A percentile compares a stretch with the other conserved stretches of the same genome.
These are phyloP conservation scores for Cryptophagus acutangulus DNA, from an alignment of 2,888 invertebrate species.

Conservation along the genomic window DNA sequence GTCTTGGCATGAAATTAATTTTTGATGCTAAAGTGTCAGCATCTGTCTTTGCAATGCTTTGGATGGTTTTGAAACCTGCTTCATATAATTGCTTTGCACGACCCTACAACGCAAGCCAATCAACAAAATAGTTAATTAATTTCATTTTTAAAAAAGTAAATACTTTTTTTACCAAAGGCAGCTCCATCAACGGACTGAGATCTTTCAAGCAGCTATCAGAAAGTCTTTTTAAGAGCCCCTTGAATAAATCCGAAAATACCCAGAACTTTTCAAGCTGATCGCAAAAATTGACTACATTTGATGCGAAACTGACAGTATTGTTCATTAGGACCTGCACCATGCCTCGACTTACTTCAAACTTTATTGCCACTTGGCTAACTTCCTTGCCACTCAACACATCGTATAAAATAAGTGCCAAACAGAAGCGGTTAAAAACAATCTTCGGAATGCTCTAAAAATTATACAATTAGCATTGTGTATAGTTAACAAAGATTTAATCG, in stretches of 20 bases:
- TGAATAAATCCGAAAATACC: conserved; percentile 73
- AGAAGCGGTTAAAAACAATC: conserved; percentile 70
- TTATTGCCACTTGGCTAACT: conserved; percentile 63
- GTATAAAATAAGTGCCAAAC: conserved; percentile 77
- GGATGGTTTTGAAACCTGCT: conserved; percentile 75
- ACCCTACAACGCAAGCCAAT: conserved; percentile 54
- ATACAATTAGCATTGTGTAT: too few species aligned
- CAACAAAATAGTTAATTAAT: too few species aligned
- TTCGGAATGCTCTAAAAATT: conserved; percentile 55
- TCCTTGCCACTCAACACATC: conserved; percentile 69
- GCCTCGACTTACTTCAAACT: conserved; percentile 68
- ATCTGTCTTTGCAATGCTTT: conserved; percentile 69
- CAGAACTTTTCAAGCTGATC: conserved; percentile 76
- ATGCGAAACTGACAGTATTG: conserved; percentile 66
- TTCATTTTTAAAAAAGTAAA: too few species aligned
- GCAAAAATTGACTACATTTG: conserved; percentile 74
- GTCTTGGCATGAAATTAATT: conserved; percentile 68
- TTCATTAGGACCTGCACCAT: conserved; percentile 72
- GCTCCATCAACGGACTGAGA: conserved; percentile 75
- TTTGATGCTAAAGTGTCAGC: conserved; percentile 57
- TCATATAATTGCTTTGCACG: conserved; percentile 78
- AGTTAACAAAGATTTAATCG: too few species aligned
- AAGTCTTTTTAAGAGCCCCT: conserved; percentile 67
- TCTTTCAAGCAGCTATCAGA: conserved; percentile 78
- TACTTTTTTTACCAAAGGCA: conserved; percentile 85